Evolutionary conservation across 2,888 invertebrate genomes (phyloP), one percentile per base, ranked within the genome.

Genomic region (Salpingus planirostris): DNA sequence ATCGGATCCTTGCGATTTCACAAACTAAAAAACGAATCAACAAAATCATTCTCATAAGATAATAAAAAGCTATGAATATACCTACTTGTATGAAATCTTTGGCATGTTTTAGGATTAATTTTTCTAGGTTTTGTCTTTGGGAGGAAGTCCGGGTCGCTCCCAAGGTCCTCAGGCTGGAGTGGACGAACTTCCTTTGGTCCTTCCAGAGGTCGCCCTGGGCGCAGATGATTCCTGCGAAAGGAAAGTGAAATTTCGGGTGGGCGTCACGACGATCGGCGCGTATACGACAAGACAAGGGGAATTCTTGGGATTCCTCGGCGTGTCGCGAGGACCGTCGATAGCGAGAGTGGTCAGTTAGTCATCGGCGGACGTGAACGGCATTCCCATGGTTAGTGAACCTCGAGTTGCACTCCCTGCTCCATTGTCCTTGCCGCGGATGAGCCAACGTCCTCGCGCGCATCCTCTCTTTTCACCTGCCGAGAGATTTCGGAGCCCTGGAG

Each of bases 181-280:
- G 69, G 2, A 82, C 73, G 49, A 86, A 79, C 49, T 76, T 78
- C 35, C 90, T 71, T 53, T 90, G 89, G 49, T 88, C 83, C 56
- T 74, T 80, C 90, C 90, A 91, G 10, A 81, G 62, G 2, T 71
- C 71, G 1, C 88, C 89, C 59, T 87, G 82, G 2, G 89, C 78
- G 47, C 86, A 85, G 49, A 90, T 81, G 12, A 91, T 66, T 40
- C 90, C 90, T 90, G 56, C 14, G 54, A 18, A n/a, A n/a, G 6
- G 6, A 7, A 11, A 12, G 18, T 23, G 8, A 14, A 23, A 22
- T 28, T 24, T 29, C 29, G 21, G 34, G 29, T 30, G 24, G 30
- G 15, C 29, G n/a, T n/a, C n/a, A n/a, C n/a, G n/a, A n/a, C n/a
- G n/a, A n/a, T n/a, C n/a, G n/a, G n/a, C n/a, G n/a, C n/a, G n/a